A percentile compares a stretch with the other conserved stretches of the same genome.
Evolutionary conservation across 2,888 invertebrate species (phyloP).

Genomic region (Xanthia icteritia): DNA sequence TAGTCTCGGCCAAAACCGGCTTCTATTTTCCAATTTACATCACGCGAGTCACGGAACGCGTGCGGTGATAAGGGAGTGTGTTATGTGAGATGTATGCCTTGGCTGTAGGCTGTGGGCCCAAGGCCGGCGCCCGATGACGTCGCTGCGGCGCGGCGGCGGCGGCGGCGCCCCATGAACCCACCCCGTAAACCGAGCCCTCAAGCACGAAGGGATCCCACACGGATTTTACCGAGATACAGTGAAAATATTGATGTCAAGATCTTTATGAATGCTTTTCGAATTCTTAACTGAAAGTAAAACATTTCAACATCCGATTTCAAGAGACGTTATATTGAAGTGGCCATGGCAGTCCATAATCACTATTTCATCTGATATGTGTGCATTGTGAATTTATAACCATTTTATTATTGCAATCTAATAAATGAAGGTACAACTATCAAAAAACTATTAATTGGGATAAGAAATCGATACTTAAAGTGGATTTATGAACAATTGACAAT

Average conservation of each 20-base stretch:
- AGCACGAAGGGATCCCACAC: constrained; percentile 9
- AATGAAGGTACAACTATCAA: constrained; percentile 5
- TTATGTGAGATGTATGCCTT: constrained; percentile 31
- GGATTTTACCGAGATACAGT: constrained; percentile 6
- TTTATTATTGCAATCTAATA: constrained; percentile 4
- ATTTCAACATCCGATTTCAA: background rate
- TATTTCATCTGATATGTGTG: background rate
- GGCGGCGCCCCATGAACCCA: constrained; percentile 37
- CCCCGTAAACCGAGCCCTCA: constrained; percentile 41
- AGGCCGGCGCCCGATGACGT: constrained; percentile 51
- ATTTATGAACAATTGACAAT: constrained; percentile 14
- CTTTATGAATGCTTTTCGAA: background rate
- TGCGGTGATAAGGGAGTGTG: constrained; percentile 30
- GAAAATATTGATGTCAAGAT: constrained; percentile 11
- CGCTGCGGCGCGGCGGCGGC: constrained; percentile 17
- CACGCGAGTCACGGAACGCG: constrained; percentile 11
- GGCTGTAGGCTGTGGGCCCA: constrained; percentile 33
- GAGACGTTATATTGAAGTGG: background rate
- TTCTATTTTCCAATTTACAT: constrained; percentile 8
- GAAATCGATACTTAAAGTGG: background rate
- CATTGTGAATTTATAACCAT: background rate
- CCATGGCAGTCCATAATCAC: background rate
- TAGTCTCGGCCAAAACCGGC: background rate
- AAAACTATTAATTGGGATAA: background rate
- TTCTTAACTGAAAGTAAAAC: constrained; percentile 1